Evolutionary conservation across 2,113 vertebrate genomes (phyloP).

Genomic region (Dicentrarchus labrax): DNA sequence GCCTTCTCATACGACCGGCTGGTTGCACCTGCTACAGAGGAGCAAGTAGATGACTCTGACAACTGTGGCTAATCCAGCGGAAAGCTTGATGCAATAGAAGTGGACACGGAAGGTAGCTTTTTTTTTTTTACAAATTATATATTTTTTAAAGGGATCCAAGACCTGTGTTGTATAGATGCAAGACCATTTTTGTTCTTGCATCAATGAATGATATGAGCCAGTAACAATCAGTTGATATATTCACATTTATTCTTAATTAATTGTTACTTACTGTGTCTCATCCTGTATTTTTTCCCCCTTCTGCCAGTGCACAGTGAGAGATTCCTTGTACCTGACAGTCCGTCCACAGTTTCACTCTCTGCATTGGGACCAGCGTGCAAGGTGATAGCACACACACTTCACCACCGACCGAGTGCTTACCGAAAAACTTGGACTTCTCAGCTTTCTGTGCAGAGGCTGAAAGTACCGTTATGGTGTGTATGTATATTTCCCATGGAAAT

Average conservation of each 20-base stretch:
- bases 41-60: slow-evolving; percentile 56
- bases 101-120: slow-evolving; percentile 21
- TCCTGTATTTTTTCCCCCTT: slow-evolving; percentile 1
- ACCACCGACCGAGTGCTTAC: no score
- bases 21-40: slow-evolving; percentile 74
- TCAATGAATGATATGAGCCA: neutral
- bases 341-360: slow-evolving; percentile 17
- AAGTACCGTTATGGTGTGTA: slow-evolving; percentile 35
- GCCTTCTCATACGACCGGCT: slow-evolving; percentile 84
- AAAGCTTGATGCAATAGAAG: neutral
- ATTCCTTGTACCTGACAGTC: neutral
- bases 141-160: no score
- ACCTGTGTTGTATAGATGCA: neutral
- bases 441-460: slow-evolving; percentile 28
- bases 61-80: slow-evolving; percentile 29
- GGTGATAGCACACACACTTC: neutral
- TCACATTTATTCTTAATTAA: neutral
- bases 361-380: neutral
- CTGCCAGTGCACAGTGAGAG: slow-evolving; percentile 1
- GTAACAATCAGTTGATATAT: neutral
- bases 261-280: neutral
- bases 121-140: neutral
- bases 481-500: slow-evolving; percentile 83
- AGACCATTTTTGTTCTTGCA: neutral
- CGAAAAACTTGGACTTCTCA: slow-evolving; percentile 3